Evolutionary conservation across 2,113 vertebrate species (phyloP), one percentile per base, ranked within the genome.

Genomic region (Coptodon bakossiorum): DNA sequence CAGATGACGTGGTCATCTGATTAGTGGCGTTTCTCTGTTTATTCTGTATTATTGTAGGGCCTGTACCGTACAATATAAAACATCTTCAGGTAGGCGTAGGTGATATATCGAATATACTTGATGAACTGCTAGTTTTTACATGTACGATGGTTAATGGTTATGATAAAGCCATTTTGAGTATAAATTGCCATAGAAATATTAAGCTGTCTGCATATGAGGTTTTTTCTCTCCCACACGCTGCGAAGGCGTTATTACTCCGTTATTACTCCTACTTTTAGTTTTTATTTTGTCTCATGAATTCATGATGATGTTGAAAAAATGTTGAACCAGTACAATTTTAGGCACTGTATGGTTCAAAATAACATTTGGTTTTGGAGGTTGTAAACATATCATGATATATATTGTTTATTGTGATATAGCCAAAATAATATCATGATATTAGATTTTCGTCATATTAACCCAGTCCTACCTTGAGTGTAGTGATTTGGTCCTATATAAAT

Each of bases 141-240:
- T 31, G 57, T 61, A 6, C 3, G 8, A 61, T 61, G 27, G 57
- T 61, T 59, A 27, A 57, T 57, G 54, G 54, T 57, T 57, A 57
- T 57, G 54, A 57, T 57, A 5, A 57, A 27, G 24, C 54, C 10
- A 12, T 8, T 12, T 57, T 27, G 14, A 31, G 27, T 59, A 59
- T 59, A 31, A 31, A 31, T 61, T 61, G 0, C 5, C 57, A 31
- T 17, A 17, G 57, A 6, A 59, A 9, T 59, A 61, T 31, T 31
- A 61, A 17, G 27, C 27, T 61, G 27, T 61, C 57, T 61, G 27
- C 14, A 59, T 59, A 31, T 59, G 0, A 61, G 57, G 8, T 2
- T 61, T 61, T 61, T 0, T 0, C 2, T 17, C 27, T 31, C 57
- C 27, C 57, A 31, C 3, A 17, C 0, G 1, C 57, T 10, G 1